A percentile compares a stretch with the other conserved stretches of the same genome.
Conservation (phyloP, 2,113 vertebrate species). For the Pseudois nayaur region DNA sequence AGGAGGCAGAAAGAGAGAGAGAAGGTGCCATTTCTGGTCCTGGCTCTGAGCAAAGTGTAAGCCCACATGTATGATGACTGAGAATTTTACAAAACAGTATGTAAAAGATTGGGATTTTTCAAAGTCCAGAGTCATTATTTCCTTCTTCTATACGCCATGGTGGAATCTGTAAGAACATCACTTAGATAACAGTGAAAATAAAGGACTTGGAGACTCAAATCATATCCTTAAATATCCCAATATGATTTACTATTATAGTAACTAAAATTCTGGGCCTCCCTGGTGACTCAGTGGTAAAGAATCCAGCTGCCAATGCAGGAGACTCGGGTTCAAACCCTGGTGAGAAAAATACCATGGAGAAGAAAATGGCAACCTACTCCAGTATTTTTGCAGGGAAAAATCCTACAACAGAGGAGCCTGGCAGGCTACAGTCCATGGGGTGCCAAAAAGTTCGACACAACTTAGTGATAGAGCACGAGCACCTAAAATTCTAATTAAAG, state of each 20-base stretch:
- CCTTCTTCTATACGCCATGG: not conserved
- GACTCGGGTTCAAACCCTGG: not conserved
- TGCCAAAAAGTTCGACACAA: not conserved
- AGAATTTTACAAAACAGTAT: not conserved
- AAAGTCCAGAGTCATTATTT: not conserved
- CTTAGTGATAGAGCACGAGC: not conserved
- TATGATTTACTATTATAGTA: not conserved
- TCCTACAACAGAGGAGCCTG: not conserved
- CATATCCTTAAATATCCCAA: not conserved
- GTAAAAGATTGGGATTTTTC: not conserved
- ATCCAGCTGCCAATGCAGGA: not conserved
- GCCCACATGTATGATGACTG: not conserved
- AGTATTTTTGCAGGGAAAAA: not conserved
- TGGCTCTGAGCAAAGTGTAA: not conserved
- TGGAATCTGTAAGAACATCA: not conserved
- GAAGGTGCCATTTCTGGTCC: not conserved
- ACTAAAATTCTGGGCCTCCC: not conserved
- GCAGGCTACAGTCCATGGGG: not conserved
- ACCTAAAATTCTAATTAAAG: not conserved
- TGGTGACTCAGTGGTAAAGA: not conserved
- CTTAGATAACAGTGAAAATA: not conserved
- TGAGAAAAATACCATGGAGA: not conserved
- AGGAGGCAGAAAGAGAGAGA: not conserved
- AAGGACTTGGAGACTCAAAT: not conserved
- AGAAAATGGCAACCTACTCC: not conserved